These are phyloP conservation scores for Theropithecus gelada DNA, from an alignment of 2,113 vertebrate species.

Conservation along the genomic window DNA sequence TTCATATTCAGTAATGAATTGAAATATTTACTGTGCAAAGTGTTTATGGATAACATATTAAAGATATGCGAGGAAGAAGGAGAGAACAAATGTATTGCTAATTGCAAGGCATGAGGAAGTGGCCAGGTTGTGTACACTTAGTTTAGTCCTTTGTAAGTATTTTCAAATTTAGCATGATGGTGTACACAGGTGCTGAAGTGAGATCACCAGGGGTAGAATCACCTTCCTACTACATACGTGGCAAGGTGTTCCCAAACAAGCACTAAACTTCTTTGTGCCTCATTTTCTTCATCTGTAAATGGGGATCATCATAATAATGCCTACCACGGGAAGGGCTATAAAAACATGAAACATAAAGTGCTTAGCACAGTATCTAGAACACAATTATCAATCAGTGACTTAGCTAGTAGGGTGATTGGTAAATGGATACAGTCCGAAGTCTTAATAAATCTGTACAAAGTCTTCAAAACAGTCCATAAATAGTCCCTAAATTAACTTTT, in stretches of 20 bases:
- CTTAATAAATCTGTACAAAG: neutral
- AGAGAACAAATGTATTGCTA: neutral
- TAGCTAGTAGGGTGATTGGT: neutral
- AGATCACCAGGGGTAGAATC: neutral
- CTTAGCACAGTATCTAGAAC: neutral
- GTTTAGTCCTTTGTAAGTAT: neutral
- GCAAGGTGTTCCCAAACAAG: too few species aligned
- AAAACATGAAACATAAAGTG: neutral
- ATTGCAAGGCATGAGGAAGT: neutral
- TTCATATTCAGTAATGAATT: neutral
- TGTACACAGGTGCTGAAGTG: neutral
- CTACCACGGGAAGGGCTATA: neutral
- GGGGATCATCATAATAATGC: neutral
- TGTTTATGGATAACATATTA: neutral
- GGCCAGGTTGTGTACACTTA: neutral
- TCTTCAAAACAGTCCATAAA: neutral
- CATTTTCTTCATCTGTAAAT: neutral
- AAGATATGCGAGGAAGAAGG: neutral
- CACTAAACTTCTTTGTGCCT: neutral
- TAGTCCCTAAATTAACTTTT: neutral
- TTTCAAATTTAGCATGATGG: neutral
- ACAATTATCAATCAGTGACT: neutral
- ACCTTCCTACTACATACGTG: too few species aligned
- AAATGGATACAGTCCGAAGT: neutral
- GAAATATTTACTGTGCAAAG: neutral